Percentiles rank a stretch among this genome's conserved stretches.
Evolutionary conservation across 2,113 vertebrate genomes (phyloP).

Genomic region (Tupaia tana): DNA sequence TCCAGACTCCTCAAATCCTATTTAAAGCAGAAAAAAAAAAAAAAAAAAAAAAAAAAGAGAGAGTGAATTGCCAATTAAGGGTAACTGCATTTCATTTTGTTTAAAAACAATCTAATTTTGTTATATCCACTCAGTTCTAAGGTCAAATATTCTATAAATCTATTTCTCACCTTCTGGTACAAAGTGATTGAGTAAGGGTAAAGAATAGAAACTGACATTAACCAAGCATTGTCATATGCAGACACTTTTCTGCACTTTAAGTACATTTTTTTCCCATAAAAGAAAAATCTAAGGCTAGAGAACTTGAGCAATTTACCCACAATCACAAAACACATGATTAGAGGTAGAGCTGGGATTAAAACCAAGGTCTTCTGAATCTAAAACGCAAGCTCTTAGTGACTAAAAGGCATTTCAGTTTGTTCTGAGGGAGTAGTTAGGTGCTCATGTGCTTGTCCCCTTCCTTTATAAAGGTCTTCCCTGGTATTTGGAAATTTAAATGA

Average conservation of each 20-base stretch:
- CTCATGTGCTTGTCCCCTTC: not conserved
- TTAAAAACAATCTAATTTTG: too few relatives aligned
- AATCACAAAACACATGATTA: not conserved
- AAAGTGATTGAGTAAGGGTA: not conserved
- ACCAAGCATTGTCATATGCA: not conserved
- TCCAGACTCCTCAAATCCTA: not conserved
- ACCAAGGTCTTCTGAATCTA: not conserved
- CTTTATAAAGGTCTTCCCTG: not conserved
- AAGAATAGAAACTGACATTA: not conserved
- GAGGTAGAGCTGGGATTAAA: not conserved
- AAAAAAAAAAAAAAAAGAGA: not conserved
- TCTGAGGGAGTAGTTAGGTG: not conserved
- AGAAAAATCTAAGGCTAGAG: not conserved
- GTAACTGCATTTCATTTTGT: too few relatives aligned
- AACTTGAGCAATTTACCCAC: not conserved
- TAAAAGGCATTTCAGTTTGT: not conserved
- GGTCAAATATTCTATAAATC: too few relatives aligned
- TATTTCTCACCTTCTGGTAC: too few relatives aligned
- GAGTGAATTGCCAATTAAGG: too few relatives aligned
- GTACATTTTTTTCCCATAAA: not conserved
- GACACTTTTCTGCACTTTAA: not conserved
- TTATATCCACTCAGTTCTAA: too few relatives aligned
- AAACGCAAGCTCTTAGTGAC: not conserved
- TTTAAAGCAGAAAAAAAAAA: not conserved
- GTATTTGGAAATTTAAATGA: slow-evolving; percentile 17